Percentiles rank a stretch among this genome's conserved stretches.
These are phyloP conservation scores for Philopotamus ludificatus DNA, from an alignment of 1,140 invertebrate genomes.

Conservation along the genomic window DNA sequence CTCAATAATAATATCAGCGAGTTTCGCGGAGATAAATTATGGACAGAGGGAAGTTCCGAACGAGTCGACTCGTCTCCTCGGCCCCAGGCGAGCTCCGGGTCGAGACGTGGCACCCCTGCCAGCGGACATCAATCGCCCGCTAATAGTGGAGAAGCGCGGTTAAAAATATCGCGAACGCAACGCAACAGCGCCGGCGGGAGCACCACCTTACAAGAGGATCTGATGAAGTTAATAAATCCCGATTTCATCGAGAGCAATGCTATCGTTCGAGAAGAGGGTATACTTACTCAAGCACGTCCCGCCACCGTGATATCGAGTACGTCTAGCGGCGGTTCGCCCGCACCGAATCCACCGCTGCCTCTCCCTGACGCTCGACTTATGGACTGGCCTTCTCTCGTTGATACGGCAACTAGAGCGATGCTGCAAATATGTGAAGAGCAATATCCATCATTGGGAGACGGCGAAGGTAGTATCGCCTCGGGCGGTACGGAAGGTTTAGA, in stretches of 20 bases:
- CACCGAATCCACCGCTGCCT: constrained; percentile 59
- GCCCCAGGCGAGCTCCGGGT: constrained; percentile 6
- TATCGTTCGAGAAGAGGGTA: constrained; percentile 59
- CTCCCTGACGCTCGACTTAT: constrained; percentile 62
- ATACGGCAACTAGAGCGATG: constrained; percentile 73
- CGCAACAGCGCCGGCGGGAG: constrained; percentile 32
- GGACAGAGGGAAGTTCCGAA: constrained; percentile 9
- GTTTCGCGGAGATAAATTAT: constrained; percentile 28
- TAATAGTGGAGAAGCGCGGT: constrained; percentile 31
- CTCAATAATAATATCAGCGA: constrained; percentile 22
- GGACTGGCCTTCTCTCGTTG: constrained; percentile 76
- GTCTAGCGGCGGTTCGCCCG: constrained; percentile 44
- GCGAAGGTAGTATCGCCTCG: constrained; percentile 36
- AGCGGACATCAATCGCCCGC: constrained; percentile 33
- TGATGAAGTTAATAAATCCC: constrained; percentile 85
- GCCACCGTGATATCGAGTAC: constrained; percentile 62
- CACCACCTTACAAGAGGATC: constrained; percentile 77
- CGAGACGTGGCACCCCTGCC: constrained; percentile 26
- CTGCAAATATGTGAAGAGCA: constrained; percentile 50
- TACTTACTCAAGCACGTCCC: constrained; percentile 69
- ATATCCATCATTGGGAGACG: constrained; percentile 38
- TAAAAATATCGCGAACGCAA: constrained; percentile 24
- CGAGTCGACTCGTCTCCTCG: constrained; percentile 30
- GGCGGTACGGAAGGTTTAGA: constrained; percentile 28
- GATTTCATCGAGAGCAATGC: constrained; percentile 64